Base-by-base conservation (phyloP, 1,140 invertebrate species). In the Drusus annulatus region DNA sequence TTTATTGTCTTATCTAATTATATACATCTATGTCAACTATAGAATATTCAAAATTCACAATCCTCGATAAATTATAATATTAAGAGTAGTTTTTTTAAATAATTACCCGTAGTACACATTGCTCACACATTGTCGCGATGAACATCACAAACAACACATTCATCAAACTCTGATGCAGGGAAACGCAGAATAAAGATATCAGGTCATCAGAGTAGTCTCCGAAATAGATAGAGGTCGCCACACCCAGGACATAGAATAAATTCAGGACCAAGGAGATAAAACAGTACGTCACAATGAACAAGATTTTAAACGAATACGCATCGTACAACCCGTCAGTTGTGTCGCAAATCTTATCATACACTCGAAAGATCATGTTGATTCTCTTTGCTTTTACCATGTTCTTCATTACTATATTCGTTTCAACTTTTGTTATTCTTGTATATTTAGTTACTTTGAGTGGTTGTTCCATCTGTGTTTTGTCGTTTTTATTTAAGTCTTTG, bases 181-280 rank as follows among this genome's bases (percentile, higher is more conserved):
- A 65, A 1, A 31, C 13, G 16, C 16, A 31, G 2, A 65, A 16
- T 28, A 65, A 21, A 16, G 62, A 31, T 15, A 16, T 3, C 0
- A 65, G 28, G 16, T 31, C 62, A 2, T 31, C 28, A 7, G 62
- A 65, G 28, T 65, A 15, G 1, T 31, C 25, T 2, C 62, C 62
- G 2, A 31, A n/a, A 28, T 65, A 65, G 8, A 65, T 28, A 16
- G 62, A 25, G 6, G 62, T 31, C 62, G 5, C 62, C 10, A 1
- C 62, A 3, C 62, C 25, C 3, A 65, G 10, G 7, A 25, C 62
- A 25, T 28, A 25, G 15, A 65, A 65, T 6, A 31, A 65, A 16
- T 65, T 65, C 4, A 65, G 19, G 28, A 65, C 62, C 28, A 65
- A 25, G 10, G 62, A 65, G 3, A 65, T 28, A 5, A 65, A 65